Conservation (phyloP, 2,888 invertebrate genomes). For the Dastarcus helophoroides region DNA sequence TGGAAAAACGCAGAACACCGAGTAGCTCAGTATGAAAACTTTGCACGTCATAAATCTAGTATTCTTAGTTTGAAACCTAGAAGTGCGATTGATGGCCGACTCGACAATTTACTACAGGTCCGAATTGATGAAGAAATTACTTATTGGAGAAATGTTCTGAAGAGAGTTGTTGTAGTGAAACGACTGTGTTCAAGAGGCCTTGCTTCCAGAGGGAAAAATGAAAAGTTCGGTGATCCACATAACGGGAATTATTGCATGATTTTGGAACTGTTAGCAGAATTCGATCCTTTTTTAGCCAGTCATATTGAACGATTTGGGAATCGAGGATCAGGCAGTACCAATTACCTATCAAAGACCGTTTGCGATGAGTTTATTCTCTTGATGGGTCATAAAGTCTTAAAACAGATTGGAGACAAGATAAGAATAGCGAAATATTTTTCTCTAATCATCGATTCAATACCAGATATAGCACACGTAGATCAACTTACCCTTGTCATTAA, state of each 20-base stretch:
- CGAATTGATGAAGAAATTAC: constrained; percentile 12
- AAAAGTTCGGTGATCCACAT: constrained; percentile 17
- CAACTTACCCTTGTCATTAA: constrained; percentile 20
- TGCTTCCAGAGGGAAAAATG: constrained; percentile 17
- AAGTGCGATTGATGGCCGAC: constrained; percentile 10
- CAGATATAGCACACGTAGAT: constrained; percentile 18
- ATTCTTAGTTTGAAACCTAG: constrained; percentile 11
- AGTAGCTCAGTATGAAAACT: constrained; percentile 18
- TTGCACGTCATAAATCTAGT: constrained; percentile 16
- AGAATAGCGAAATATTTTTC: constrained; percentile 15
- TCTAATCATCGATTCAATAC: constrained; percentile 19
- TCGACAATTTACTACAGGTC: constrained; percentile 14
- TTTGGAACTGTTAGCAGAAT: constrained; percentile 23
- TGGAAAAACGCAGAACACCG: constrained; percentile 19
- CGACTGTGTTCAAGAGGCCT: constrained; percentile 16
- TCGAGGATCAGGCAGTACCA: constrained; percentile 21
- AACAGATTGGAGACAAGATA: constrained; percentile 15
- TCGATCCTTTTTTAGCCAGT: constrained; percentile 21
- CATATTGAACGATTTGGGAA: constrained; percentile 21
- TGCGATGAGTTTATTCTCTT: constrained; percentile 25
- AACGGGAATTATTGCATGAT: constrained; percentile 23
- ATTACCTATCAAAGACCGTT: constrained; percentile 21
- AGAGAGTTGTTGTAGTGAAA: constrained; percentile 17
- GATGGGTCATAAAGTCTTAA: constrained; percentile 19
- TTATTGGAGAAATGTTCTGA: constrained; percentile 20